Percentiles rank a stretch among this genome's conserved stretches.
phyloP scores from a whole-genome alignment of 2,113 vertebrate genomes.

The Eidolon helvum region DNA sequence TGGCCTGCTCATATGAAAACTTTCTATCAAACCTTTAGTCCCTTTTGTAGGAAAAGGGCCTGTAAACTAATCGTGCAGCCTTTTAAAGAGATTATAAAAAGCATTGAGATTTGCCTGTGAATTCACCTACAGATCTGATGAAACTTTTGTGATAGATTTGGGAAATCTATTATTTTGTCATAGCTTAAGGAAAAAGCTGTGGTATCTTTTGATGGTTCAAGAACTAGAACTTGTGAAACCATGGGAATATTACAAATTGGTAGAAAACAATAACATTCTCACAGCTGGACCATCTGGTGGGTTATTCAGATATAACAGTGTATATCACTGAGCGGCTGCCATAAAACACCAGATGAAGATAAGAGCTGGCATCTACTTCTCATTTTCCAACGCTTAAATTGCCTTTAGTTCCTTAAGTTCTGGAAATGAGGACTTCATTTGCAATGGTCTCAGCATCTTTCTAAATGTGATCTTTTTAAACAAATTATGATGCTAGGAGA shows the following conservation, averaged over 20 bases:
- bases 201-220: slow-evolving; percentile 42
- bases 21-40: background rate
- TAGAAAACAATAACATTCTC: slow-evolving; percentile 63
- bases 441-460: background rate
- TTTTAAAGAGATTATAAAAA: background rate
- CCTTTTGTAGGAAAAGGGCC: background rate
- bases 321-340: slow-evolving; percentile 11
- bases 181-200: slow-evolving; percentile 34
- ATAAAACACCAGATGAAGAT: slow-evolving; percentile 41
- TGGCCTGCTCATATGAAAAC: background rate
- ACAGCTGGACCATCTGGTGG: slow-evolving; percentile 72
- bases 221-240: slow-evolving; percentile 64
- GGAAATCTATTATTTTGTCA: slow-evolving; percentile 42
- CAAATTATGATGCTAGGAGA: background rate
- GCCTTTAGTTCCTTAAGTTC: slow-evolving; percentile 27
- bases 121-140: background rate
- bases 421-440: slow-evolving; percentile 18
- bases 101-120: background rate
- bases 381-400: slow-evolving; percentile 52
- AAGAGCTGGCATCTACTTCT: slow-evolving; percentile 40
- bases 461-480: background rate
- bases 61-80: background rate
- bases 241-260: slow-evolving; percentile 40
- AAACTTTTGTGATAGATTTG: slow-evolving; percentile 38
- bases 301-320: slow-evolving; percentile 42